A percentile compares a stretch with the other conserved stretches of the same genome.
These are phyloP conservation scores for Drosophila nikananu DNA, from an alignment of 1,140 invertebrate genomes.

Conservation along the genomic window DNA sequence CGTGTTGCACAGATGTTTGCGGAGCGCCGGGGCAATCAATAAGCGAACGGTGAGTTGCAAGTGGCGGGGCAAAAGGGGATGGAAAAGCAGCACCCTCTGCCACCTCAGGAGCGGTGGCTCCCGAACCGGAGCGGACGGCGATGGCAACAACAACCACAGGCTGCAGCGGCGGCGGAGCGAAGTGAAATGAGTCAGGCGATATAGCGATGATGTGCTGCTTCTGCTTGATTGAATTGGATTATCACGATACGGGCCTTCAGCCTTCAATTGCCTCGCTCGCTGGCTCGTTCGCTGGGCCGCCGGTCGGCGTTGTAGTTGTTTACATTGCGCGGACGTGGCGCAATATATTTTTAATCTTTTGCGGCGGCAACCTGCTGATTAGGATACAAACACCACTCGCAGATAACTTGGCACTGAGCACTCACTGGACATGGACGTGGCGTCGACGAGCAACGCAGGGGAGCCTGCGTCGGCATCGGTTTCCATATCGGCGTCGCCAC, in stretches of 20 bases:
- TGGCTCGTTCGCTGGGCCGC: background rate
- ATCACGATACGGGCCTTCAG: constrained; percentile 38
- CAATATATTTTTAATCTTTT: constrained; percentile 69
- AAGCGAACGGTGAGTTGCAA: constrained; percentile 45
- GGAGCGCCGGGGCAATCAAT: constrained; percentile 36
- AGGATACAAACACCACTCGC: constrained; percentile 25
- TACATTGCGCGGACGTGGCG: constrained; percentile 73
- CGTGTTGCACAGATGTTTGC: constrained; percentile 66
- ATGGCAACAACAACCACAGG: constrained; percentile 32
- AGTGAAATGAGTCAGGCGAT: constrained; percentile 48
- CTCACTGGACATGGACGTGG: constrained; percentile 54
- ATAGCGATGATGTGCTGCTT: constrained; percentile 14
- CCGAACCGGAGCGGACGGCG: constrained; percentile 9
- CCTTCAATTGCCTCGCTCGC: constrained; percentile 23
- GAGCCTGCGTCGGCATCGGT: constrained; percentile 11
- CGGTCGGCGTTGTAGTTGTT: constrained; percentile 55
- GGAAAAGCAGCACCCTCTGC: background rate
- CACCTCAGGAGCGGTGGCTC: constrained; percentile 4
- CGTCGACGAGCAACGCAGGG: constrained; percentile 17
- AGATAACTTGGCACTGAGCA: constrained; percentile 47
- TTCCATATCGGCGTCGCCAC: constrained; percentile 25
- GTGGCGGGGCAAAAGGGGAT: too few species aligned
- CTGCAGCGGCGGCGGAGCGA: constrained; percentile 1
- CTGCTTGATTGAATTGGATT: constrained; percentile 49
- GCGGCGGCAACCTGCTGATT: constrained; percentile 45